Evolutionary conservation across 2,113 vertebrate species (phyloP).

Genomic region (Sialia sialis): DNA sequence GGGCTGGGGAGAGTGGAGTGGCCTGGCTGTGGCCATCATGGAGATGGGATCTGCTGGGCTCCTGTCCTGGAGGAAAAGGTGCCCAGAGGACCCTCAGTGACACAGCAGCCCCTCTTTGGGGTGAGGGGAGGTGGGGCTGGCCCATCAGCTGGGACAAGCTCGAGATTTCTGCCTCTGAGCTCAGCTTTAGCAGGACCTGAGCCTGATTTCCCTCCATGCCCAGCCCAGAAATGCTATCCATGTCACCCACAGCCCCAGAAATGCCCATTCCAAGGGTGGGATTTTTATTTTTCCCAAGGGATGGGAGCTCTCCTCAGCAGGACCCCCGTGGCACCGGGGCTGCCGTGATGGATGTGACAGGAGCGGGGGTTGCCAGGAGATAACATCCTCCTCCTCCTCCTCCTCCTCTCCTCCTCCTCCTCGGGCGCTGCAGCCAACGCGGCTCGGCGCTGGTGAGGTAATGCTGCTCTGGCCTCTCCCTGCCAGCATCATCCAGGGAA

Average conservation of each 20-base stretch:
- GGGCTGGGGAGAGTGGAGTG: background rate
- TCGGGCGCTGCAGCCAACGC: slow-evolving; percentile 36
- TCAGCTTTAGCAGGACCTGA: background rate
- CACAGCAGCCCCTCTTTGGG: background rate
- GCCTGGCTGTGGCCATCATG: rapidly evolving
- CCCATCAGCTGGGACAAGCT: rapidly evolving
- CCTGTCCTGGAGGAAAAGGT: background rate
- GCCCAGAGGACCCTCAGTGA: background rate
- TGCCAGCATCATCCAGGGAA: background rate
- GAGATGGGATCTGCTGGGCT: background rate
- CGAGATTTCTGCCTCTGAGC: background rate
- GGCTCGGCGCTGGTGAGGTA: slow-evolving; percentile 17
- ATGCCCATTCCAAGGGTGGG: background rate
- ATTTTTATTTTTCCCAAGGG: background rate
- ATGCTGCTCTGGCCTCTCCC: slow-evolving; percentile 17
- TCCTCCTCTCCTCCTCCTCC: slow-evolving; percentile 4
- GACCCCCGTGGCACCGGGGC: background rate
- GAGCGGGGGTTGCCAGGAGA: slow-evolving; percentile 53
- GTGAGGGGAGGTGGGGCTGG: no score
- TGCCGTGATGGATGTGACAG: slow-evolving; percentile 32
- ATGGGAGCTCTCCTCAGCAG: background rate
- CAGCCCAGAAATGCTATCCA: background rate
- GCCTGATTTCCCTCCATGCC: background rate
- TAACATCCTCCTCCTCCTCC: slow-evolving; percentile 27
- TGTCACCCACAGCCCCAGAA: background rate